phyloP scores from a whole-genome alignment of 2,888 invertebrate species.

The Heliconius ismenius region DNA sequence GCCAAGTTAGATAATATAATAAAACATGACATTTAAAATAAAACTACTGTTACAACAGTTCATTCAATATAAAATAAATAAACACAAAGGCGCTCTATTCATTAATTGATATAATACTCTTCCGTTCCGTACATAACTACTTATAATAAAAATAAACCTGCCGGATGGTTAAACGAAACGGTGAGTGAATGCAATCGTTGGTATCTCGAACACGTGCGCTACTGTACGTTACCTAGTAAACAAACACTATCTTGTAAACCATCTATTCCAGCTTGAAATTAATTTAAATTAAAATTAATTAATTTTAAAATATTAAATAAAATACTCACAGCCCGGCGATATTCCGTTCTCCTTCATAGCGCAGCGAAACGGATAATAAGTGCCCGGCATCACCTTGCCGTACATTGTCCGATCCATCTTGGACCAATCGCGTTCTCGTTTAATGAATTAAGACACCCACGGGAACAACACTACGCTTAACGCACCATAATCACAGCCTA shows the following conservation, averaged over 20 bases:
- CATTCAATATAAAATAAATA: constrained; percentile 53
- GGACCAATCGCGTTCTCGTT: constrained; percentile 69
- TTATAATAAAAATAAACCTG: constrained; percentile 63
- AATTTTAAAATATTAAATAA: constrained; percentile 48
- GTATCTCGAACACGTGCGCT: constrained; percentile 50
- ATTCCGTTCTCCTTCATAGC: constrained; percentile 90
- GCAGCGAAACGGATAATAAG: constrained; percentile 92
- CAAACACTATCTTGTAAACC: constrained; percentile 42
- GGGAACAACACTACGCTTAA: constrained; percentile 63
- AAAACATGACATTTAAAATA: not conserved
- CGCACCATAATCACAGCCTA: constrained; percentile 79
- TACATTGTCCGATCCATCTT: constrained; percentile 95
- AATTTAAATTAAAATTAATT: constrained; percentile 15
- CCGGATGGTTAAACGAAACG: constrained; percentile 54
- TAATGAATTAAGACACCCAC: constrained; percentile 76
- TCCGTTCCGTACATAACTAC: constrained; percentile 50
- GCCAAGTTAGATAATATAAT: constrained; percentile 44
- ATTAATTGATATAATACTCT: constrained; percentile 52
- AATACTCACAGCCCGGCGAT: constrained; percentile 92
- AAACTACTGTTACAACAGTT: constrained; percentile 44
- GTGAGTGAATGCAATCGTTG: constrained; percentile 51
- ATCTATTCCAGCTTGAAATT: constrained; percentile 18
- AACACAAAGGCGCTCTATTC: constrained; percentile 46
- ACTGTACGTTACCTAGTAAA: constrained; percentile 49
- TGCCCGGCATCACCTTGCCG: constrained; percentile 92